These are phyloP conservation scores for Nibea albiflora DNA, from an alignment of 2,113 vertebrate species.

Conservation along the genomic window DNA sequence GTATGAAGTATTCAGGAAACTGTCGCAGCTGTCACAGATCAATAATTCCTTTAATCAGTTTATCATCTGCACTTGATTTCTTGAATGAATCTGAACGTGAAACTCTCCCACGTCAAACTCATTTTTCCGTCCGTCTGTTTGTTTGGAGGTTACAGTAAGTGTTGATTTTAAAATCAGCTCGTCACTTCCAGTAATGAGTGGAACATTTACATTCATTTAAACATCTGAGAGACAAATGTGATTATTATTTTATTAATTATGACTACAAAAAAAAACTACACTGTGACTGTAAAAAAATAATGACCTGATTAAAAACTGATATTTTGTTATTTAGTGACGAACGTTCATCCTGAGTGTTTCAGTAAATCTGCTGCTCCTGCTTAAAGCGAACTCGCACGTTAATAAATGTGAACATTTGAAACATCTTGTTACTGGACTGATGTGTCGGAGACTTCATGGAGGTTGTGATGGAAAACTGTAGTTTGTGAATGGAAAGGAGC, in stretches of 20 bases:
- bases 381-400: no score
- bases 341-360: no score
- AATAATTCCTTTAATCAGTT: no score
- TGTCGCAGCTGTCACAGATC: not conserved
- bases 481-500: not conserved
- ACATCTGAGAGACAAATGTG: not conserved
- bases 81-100: not conserved
- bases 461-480: constrained; percentile 8
- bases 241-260: no score
- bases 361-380: no score
- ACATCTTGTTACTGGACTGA: no score
- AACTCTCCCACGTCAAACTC: not conserved
- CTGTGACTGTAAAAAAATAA: no score
- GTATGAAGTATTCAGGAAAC: not conserved
- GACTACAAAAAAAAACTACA: no score
- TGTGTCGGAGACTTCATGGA: not conserved
- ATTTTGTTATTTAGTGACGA: no score
- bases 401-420: no score
- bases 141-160: not conserved
- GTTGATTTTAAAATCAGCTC: not conserved
- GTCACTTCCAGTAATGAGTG: not conserved
- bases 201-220: not conserved
- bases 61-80: not conserved
- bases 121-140: not conserved
- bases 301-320: no score